phyloP scores from a whole-genome alignment of 2,797 vertebrate genomes.

The Smutsia temminckii region DNA sequence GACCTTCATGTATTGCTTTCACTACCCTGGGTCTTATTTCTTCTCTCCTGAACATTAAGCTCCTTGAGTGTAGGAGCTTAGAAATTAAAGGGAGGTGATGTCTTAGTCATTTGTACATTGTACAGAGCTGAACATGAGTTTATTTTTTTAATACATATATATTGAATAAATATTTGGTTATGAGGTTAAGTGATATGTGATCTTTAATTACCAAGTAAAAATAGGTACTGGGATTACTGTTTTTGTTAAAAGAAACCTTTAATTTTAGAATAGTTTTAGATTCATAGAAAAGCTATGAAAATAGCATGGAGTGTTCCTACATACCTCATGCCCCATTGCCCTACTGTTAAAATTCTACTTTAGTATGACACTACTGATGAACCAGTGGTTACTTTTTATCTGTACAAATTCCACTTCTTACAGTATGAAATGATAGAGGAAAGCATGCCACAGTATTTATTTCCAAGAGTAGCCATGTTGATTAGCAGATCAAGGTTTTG shows the following conservation, averaged over 20 bases:
- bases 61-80: background rate
- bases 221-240: background rate
- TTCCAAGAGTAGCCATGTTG: background rate
- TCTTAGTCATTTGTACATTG: background rate
- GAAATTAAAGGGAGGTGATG: background rate
- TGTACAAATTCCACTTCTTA: background rate
- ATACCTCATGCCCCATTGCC: background rate
- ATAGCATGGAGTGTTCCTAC: background rate
- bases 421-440: background rate
- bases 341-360: background rate
- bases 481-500: background rate
- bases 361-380: background rate
- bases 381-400: background rate
- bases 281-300: background rate
- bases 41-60: background rate
- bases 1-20: background rate
- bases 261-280: slow-evolving; percentile 17
- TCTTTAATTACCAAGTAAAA: background rate
- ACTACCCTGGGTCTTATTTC: background rate
- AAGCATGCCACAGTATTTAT: background rate
- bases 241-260: background rate
- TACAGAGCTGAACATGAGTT: background rate
- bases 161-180: background rate
- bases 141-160: background rate
- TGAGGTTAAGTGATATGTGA: background rate